These are phyloP conservation scores for Thalassoma bifasciatum DNA, from an alignment of 2,113 vertebrate species.

Conservation along the genomic window DNA sequence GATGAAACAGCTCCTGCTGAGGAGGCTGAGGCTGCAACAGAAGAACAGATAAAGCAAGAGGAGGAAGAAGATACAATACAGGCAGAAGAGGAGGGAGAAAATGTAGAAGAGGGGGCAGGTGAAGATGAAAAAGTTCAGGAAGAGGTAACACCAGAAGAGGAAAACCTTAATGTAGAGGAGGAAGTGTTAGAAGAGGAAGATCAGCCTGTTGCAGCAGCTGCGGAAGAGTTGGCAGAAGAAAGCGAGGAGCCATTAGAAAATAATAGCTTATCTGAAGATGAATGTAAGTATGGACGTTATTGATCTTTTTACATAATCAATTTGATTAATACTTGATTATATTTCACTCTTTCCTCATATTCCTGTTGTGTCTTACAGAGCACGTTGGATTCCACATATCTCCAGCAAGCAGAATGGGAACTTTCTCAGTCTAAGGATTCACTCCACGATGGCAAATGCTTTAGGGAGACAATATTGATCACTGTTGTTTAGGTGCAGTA, in stretches of 20 bases:
- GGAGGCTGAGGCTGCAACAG: conserved; percentile 14
- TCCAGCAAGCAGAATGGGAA: conserved; percentile 47
- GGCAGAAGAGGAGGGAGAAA: background rate
- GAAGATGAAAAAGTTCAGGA: conserved; percentile 1
- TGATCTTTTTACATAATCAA: background rate
- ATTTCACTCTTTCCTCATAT: conserved; percentile 10
- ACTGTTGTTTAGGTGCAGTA: conserved; percentile 39
- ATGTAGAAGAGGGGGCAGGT: background rate
- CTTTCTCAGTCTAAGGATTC: conserved; percentile 18
- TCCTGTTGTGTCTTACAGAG: conserved; percentile 51
- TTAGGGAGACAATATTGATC: conserved; percentile 33
- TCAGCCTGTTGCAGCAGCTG: conserved; percentile 15
- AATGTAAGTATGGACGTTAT: conserved; percentile 61
- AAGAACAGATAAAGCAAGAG: conserved; percentile 33
- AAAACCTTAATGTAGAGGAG: conserved; percentile 13
- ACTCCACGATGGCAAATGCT: conserved; percentile 39
- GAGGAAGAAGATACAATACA: conserved; percentile 10
- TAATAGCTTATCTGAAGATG: conserved; percentile 33
- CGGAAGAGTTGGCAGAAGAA: conserved; percentile 42
- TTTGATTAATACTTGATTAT: too few relatives aligned
- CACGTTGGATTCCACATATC: conserved; percentile 9
- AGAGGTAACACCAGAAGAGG: background rate
- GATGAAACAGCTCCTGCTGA: conserved; percentile 27
- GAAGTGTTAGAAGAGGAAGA: conserved; percentile 7
- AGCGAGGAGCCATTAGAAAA: conserved; percentile 46